phyloP scores from a whole-genome alignment of 2,113 vertebrate genomes.

The Cyprinus carpio region DNA sequence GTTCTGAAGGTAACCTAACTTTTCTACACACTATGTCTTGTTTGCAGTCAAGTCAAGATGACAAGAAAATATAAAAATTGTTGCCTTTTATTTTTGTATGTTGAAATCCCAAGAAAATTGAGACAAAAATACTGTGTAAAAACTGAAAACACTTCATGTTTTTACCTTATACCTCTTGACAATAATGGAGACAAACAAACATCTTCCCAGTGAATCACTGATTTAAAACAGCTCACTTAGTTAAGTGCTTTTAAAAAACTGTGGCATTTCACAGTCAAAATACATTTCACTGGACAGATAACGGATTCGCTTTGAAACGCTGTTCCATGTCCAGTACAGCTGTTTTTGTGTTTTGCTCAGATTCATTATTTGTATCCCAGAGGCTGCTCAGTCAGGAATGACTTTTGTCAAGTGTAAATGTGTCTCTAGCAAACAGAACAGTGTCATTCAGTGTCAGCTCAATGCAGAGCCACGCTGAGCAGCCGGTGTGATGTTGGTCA shows the following conservation, averaged over 20 bases:
- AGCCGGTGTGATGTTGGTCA: conserved; percentile 33
- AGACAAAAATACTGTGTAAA: not conserved
- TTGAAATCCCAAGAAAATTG: not conserved
- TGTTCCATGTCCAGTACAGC: conserved; percentile 29
- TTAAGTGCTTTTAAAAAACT: conserved; percentile 23
- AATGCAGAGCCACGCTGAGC: conserved; percentile 10
- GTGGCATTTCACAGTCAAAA: conserved; percentile 41
- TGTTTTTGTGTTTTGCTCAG: conserved; percentile 23
- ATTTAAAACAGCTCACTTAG: not conserved
- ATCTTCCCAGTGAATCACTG: conserved; percentile 22
- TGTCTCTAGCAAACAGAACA: conserved; percentile 39
- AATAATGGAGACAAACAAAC: conserved; percentile 24
- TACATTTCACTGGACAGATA: conserved; percentile 34
- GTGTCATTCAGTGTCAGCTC: not conserved
- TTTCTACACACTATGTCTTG: not conserved
- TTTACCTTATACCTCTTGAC: not conserved
- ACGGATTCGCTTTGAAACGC: conserved; percentile 35
- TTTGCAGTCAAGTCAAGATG: not conserved
- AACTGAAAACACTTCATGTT: not conserved
- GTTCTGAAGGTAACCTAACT: not conserved
- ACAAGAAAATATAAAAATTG: not conserved
- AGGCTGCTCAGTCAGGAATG: conserved; percentile 26
- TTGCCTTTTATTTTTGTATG: not conserved
- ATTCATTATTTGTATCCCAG: conserved; percentile 39
- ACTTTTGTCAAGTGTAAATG: conserved; percentile 49